These are phyloP conservation scores for Siderastrea radians DNA, from an alignment of 92 coral and sea anemone species.

Conservation along the genomic window DNA sequence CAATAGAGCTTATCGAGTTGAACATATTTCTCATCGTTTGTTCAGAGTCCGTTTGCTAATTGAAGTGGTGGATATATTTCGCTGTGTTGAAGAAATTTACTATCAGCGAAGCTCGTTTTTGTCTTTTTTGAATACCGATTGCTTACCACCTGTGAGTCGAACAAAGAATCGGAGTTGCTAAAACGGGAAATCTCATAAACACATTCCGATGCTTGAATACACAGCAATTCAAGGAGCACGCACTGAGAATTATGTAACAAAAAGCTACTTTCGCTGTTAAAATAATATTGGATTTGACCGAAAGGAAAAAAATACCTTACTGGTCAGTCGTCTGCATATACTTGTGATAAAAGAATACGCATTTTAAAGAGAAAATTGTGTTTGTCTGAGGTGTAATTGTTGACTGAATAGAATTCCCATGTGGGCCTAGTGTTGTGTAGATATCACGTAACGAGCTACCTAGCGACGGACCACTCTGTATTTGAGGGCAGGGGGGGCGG, in stretches of 20 bases:
- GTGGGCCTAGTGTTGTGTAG: not conserved
- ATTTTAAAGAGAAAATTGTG: too few relatives aligned
- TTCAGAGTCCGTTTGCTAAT: slow-evolving; percentile 19
- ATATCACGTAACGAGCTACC: not conserved
- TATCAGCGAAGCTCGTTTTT: not conserved
- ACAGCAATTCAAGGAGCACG: not conserved
- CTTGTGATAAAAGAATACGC: too few relatives aligned
- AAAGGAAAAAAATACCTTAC: not conserved
- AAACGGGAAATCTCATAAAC: not conserved
- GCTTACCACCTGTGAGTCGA: not conserved
- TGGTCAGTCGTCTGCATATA: not conserved
- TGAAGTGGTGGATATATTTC: not conserved
- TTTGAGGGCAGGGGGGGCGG: too few relatives aligned
- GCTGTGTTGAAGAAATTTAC: not conserved
- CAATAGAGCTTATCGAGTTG: not conserved
- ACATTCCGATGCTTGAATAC: not conserved
- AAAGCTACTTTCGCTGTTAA: not conserved
- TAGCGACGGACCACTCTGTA: too few relatives aligned
- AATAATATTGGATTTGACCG: not conserved
- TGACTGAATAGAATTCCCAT: not conserved
- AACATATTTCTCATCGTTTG: slow-evolving; percentile 10
- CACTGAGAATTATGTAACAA: not conserved
- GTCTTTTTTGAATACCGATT: slow-evolving; percentile 5
- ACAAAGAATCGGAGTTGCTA: not conserved
- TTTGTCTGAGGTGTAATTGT: not conserved